These are phyloP conservation scores for Ophioninae sp. DNA, from an alignment of 2,888 invertebrate species.

Conservation along the genomic window DNA sequence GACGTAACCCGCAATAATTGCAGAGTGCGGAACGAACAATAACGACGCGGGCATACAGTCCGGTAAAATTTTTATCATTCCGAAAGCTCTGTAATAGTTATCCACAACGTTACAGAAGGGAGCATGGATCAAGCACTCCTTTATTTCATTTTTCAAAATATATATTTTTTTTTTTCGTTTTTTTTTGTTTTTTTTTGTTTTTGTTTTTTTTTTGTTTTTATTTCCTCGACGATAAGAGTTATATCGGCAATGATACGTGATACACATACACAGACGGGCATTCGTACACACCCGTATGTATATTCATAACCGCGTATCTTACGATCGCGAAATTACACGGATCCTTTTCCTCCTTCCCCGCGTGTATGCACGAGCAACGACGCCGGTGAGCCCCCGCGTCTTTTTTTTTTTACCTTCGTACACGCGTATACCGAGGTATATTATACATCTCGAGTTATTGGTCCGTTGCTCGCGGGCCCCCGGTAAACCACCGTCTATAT, in stretches of 20 bases:
- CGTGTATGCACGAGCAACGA: neutral
- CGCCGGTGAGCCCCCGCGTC: neutral
- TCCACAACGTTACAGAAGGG: slow-evolving; percentile 19
- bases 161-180: no score
- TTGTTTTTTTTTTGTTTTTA: slow-evolving; percentile 30
- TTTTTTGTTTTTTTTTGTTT: no score
- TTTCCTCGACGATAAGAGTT: slow-evolving; percentile 26
- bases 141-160: no score
- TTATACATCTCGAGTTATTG: slow-evolving; percentile 50
- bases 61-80: neutral
- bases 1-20: slow-evolving; percentile 45
- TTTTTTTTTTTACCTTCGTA: neutral
- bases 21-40: slow-evolving; percentile 42
- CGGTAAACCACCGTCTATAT: neutral
- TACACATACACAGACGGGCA: neutral
- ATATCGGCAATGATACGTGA: neutral
- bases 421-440: slow-evolving; percentile 13
- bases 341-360: slow-evolving; percentile 24
- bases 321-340: slow-evolving; percentile 53
- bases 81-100: no score
- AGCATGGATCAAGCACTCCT: no score
- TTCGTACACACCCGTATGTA: neutral
- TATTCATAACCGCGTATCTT: slow-evolving; percentile 19
- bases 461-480: slow-evolving; percentile 44
- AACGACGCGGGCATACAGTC: slow-evolving; percentile 6